A percentile compares a stretch with the other conserved stretches of the same genome.
phyloP scores from a whole-genome alignment of 1,140 invertebrate genomes.

The Drosophila kikkawai region DNA sequence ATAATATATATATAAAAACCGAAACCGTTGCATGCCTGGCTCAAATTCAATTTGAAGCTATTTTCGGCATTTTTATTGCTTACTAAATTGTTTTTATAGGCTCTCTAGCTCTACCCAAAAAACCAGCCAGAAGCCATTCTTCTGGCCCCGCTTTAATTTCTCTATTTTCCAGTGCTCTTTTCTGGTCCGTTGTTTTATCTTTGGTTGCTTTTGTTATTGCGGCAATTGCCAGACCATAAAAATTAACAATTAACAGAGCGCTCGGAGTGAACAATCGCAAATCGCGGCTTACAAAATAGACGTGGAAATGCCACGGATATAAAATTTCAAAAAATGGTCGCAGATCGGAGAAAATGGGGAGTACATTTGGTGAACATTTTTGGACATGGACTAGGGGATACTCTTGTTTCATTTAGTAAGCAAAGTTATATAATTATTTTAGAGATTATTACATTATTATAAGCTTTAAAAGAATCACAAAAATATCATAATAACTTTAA shows the following conservation, averaged over 20 bases:
- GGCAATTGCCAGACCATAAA: constrained; percentile 83
- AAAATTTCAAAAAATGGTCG: constrained; percentile 26
- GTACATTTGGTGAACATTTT: neutral
- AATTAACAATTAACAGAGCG: constrained; percentile 83
- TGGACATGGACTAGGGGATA: neutral
- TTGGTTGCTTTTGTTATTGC: constrained; percentile 27
- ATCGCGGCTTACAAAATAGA: constrained; percentile 75
- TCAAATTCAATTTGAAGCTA: constrained; percentile 75
- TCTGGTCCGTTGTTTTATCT: constrained; percentile 8
- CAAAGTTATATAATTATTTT: neutral
- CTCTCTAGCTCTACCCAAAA: constrained; percentile 25
- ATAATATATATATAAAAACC: constrained; percentile 4
- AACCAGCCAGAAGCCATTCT: constrained; percentile 30
- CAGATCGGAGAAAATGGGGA: constrained; percentile 15
- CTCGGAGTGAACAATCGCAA: constrained; percentile 71
- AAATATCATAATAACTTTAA: neutral
- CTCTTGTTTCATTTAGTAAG: neutral
- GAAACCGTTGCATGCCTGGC: constrained; percentile 32
- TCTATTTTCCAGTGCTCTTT: constrained; percentile 57
- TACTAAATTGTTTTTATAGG: constrained; percentile 83
- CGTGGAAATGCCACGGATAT: constrained; percentile 55
- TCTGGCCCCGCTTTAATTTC: constrained; percentile 68
- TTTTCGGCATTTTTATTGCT: constrained; percentile 79
- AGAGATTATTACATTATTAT: neutral
- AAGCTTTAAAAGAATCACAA: neutral